A percentile compares a stretch with the other conserved stretches of the same genome.
These are phyloP conservation scores for Orcinus orca DNA, from an alignment of 2,113 vertebrate genomes.

Conservation along the genomic window DNA sequence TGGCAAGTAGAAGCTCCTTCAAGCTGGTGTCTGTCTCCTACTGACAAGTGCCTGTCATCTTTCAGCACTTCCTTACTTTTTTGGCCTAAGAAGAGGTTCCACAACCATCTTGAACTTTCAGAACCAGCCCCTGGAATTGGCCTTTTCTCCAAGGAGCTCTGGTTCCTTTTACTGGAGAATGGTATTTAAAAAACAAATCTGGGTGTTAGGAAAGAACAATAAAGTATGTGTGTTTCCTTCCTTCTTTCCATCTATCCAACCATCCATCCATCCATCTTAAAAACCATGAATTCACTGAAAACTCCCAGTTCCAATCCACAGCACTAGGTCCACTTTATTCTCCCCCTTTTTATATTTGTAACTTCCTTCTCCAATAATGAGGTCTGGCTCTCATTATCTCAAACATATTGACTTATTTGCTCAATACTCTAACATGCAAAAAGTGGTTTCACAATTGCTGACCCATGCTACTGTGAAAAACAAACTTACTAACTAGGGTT, in stretches of 20 bases:
- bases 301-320: neutral
- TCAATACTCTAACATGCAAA: neutral
- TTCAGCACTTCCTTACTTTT: neutral
- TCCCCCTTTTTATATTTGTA: neutral
- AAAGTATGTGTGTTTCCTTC: neutral
- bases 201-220: neutral
- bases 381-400: neutral
- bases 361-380: neutral
- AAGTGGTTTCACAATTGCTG: neutral
- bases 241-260: neutral
- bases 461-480: neutral
- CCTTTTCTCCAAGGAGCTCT: neutral
- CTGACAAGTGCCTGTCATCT: neutral
- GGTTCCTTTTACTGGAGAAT: neutral
- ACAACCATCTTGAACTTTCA: neutral
- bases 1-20: neutral
- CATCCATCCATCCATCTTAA: neutral
- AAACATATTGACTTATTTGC: neutral
- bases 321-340: neutral
- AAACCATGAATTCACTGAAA: neutral
- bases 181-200: neutral
- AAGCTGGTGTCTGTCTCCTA: neutral
- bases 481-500: neutral
- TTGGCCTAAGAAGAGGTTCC: neutral
- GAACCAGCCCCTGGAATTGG: neutral